Percentiles rank a stretch among this genome's conserved stretches.
Conservation (phyloP, 2,797 vertebrate species). For the Cirrhinus mrigala region DNA sequence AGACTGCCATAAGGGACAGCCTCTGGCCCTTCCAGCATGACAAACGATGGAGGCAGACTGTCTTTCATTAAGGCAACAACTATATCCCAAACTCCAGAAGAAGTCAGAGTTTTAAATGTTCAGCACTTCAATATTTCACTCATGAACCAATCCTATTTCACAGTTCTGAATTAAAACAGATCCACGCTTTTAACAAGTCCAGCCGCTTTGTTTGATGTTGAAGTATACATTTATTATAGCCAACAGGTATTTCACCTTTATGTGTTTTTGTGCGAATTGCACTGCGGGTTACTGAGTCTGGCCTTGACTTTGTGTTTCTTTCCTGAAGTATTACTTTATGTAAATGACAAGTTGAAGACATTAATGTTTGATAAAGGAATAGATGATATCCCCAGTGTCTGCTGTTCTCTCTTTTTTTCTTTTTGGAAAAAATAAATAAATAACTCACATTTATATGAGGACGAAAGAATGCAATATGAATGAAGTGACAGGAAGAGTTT, state of each 20-base stretch:
- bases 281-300: constrained; percentile 15
- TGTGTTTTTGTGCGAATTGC: constrained; percentile 37
- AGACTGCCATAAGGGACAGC: constrained; percentile 84
- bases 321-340: constrained; percentile 22
- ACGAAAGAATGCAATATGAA: constrained; percentile 13
- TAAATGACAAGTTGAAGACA: constrained; percentile 12
- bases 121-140: constrained; percentile 77
- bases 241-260: not conserved
- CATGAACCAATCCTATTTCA: constrained; percentile 63
- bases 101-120: constrained; percentile 14
- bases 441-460: not conserved
- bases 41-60: constrained; percentile 94
- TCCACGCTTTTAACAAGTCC: constrained; percentile 1
- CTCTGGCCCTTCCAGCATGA: constrained; percentile 96
- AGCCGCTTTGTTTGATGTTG: constrained; percentile 33
- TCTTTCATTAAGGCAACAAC: constrained; percentile 86
- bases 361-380: constrained; percentile 9
- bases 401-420: not conserved
- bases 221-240: constrained; percentile 15
- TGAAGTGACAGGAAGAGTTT: not conserved
- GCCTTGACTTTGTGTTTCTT: constrained; percentile 3
- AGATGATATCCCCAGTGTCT: not conserved
- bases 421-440: not conserved
- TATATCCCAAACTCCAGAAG: not conserved
- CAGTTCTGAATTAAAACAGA: not conserved